A percentile compares a stretch with the other conserved stretches of the same genome.
These are phyloP conservation scores for Lypha dubia DNA, from an alignment of 2,888 invertebrate genomes.

Conservation along the genomic window DNA sequence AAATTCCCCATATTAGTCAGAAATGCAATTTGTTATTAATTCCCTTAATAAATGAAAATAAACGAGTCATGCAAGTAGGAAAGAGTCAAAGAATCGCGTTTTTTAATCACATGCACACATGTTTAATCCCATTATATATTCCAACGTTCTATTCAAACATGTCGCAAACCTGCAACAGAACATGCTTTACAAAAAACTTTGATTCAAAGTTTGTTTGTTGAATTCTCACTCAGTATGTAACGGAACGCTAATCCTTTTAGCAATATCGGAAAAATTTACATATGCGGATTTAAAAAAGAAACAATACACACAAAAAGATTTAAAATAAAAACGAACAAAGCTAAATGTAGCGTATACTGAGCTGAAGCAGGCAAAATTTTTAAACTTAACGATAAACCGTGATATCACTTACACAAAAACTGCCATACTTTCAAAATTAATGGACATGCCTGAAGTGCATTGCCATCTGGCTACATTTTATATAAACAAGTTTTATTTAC, in stretches of 20 bases:
- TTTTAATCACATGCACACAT: neutral
- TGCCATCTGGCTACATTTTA: slow-evolving; percentile 23
- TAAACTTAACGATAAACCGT: neutral
- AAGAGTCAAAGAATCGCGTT: neutral
- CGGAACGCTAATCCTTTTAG: neutral
- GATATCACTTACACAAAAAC: neutral
- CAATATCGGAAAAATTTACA: slow-evolving; percentile 6
- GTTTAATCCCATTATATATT: neutral
- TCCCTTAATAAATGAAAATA: neutral
- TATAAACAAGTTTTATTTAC: slow-evolving; percentile 19
- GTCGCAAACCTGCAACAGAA: slow-evolving; percentile 7
- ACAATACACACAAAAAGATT: neutral
- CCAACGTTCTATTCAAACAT: neutral
- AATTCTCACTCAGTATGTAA: neutral
- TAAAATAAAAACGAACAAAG: neutral
- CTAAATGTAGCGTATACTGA: too few species aligned
- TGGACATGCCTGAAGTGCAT: too few species aligned
- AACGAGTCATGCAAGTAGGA: neutral
- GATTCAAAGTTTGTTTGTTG: neutral
- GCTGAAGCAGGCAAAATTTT: neutral
- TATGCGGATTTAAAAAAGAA: neutral
- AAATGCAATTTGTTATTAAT: neutral
- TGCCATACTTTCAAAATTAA: too few species aligned
- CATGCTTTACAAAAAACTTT: neutral
- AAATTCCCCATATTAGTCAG: slow-evolving; percentile 22